Evolutionary conservation across 2,888 invertebrate species (phyloP).

Genomic region (Torymus auratus): DNA sequence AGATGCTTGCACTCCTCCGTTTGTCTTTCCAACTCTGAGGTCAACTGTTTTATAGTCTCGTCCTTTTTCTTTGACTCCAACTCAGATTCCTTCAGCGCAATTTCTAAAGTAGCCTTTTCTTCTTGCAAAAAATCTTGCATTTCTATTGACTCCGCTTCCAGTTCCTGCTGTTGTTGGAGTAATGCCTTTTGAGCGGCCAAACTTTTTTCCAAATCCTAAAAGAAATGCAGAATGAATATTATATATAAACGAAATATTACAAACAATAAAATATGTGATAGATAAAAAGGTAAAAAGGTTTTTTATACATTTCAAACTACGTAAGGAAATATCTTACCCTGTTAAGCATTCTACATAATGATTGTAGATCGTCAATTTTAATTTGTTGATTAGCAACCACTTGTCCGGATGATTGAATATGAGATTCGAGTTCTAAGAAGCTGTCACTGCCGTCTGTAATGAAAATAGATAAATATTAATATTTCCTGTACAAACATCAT

Average conservation of each 20-base stretch:
- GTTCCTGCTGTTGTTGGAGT: constrained; percentile 85
- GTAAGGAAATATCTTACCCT: constrained; percentile 78
- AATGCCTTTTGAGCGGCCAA: constrained; percentile 83
- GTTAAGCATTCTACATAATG: constrained; percentile 84
- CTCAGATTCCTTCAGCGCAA: constrained; percentile 88
- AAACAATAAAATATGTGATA: neutral
- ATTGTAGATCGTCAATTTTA: constrained; percentile 85
- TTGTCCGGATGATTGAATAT: constrained; percentile 86
- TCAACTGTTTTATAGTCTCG: constrained; percentile 76
- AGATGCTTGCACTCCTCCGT: constrained; percentile 88
- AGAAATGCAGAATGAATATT: constrained; percentile 5
- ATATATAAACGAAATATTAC: constrained; percentile 26
- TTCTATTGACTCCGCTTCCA: constrained; percentile 88
- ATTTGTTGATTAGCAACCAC: constrained; percentile 86
- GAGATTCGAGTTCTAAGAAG: constrained; percentile 85
- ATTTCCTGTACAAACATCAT: neutral
- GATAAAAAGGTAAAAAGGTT: neutral
- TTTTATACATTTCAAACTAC: constrained; percentile 11
- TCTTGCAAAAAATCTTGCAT: constrained; percentile 92
- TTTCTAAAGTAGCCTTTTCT: constrained; percentile 88
- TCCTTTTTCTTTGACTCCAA: constrained; percentile 77
- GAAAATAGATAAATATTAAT: constrained; percentile 14
- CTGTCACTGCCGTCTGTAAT: constrained; percentile 82
- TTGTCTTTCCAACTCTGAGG: constrained; percentile 80
- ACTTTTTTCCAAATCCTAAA: constrained; percentile 83